Base-by-base conservation (phyloP, 2,113 vertebrate species). In the Numida meleagris region DNA sequence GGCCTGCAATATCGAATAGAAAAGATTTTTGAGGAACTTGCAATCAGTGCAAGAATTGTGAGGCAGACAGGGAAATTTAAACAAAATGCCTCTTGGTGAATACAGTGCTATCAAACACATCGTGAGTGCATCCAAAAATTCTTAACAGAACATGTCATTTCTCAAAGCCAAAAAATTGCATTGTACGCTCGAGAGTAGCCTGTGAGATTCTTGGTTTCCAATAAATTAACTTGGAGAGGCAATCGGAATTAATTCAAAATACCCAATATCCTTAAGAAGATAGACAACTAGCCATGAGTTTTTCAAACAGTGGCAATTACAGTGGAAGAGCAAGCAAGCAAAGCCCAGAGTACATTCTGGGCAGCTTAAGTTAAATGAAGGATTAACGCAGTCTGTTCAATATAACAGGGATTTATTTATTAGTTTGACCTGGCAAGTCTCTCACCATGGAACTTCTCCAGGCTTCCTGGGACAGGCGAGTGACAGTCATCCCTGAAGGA, bases 381-480 rank as follows among this genome's bases (percentile, higher is more conserved):
- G 96, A 94, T 93, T 94, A 95, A 57, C 42, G 57, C 40, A 79
- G 68, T 40, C 93, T 82, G 11, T 46, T 93, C 83, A 77, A 4
- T 71, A 83, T 82, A 94, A 81, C 61, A 51, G 88, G 67, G 42
- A 66, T 65, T 93, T 88, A 86, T 94, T 92, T 93, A 92, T 73
- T 82, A 91, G 88, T 78, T 83, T 75, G 83, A 70, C 93, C 83
- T 71, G 77, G 74, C 59, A 85, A 73, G 58, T 82, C 80, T 86
- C 79, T 48, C 90, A 93, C 85, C 21, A 4, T 50, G 77, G 66
- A 86, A 80, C 76, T 87, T 86, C 92, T 92, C 61, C 50, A 14
- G 71, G 46, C 83, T 96, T 89, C 94, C 59, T 58, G 87, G 95
- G 93, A 89, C 88, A 78, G 86, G 84, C 34, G 14, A 87, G 78